Evolutionary conservation across 1,140 invertebrate genomes (phyloP).

Genomic region (Colletes latitarsis): DNA sequence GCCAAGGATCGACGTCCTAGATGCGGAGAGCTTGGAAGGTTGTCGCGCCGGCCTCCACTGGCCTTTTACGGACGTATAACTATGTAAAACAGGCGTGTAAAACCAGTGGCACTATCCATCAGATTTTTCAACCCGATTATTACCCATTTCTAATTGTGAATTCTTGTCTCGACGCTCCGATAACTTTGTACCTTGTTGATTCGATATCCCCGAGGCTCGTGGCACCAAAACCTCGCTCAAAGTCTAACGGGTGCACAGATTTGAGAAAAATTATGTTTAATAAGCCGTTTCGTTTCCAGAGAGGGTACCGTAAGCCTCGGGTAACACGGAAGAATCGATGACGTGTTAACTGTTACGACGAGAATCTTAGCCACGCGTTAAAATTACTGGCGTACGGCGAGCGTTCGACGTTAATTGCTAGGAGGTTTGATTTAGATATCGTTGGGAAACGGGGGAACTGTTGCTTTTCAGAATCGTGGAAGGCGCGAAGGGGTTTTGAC

Average conservation of each 20-base stretch:
- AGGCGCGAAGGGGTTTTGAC: slow-evolving; percentile 1
- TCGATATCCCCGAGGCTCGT: too few species aligned
- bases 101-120: too few species aligned
- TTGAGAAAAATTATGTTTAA: too few species aligned
- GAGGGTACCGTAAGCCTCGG: background rate
- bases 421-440: background rate
- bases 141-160: too few species aligned
- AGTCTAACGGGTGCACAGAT: too few species aligned
- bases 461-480: background rate
- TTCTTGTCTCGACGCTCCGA: too few species aligned
- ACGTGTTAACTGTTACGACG: background rate
- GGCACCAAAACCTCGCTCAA: too few species aligned
- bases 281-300: background rate
- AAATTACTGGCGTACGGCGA: background rate
- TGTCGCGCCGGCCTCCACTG: background rate
- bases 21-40: slow-evolving; percentile 16
- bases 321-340: too few species aligned
- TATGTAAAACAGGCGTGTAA: too few species aligned
- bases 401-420: background rate
- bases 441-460: background rate
- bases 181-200: too few species aligned
- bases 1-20: slow-evolving; percentile 23
- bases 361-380: background rate
- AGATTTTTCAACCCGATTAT: too few species aligned
- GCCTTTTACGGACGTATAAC: too few species aligned